A percentile compares a stretch with the other conserved stretches of the same genome.
Conservation (phyloP, 1,140 invertebrate genomes). For the Drosophila sp. region DNA sequence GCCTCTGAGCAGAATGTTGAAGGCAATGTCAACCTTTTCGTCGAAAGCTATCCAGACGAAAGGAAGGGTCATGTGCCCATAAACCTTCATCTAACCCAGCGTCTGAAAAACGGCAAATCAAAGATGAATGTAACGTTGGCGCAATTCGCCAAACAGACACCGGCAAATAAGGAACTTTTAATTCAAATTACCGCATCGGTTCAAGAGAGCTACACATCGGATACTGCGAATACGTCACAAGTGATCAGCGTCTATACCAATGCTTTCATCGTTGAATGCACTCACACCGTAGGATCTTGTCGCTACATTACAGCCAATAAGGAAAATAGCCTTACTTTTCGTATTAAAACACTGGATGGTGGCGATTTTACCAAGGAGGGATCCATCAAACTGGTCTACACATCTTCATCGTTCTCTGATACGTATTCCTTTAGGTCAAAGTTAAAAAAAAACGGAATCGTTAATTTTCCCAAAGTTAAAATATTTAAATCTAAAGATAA, state of each 20-base stretch:
- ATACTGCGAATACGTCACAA: not conserved
- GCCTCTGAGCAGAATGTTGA: not conserved
- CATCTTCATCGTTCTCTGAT: not conserved
- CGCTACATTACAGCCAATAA: not conserved
- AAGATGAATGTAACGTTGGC: not conserved
- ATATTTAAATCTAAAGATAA: not conserved
- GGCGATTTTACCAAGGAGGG: not conserved
- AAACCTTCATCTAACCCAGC: not conserved
- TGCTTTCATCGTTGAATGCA: not conserved
- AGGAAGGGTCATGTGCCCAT: not conserved
- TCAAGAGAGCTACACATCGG: not conserved
- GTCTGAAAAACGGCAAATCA: not conserved
- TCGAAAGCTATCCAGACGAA: not conserved
- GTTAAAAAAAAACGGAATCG: not conserved
- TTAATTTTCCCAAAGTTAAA: conserved; percentile 11
- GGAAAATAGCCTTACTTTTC: not conserved
- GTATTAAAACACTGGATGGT: conserved; percentile 2
- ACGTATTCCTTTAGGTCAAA: not conserved
- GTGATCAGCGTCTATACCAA: not conserved
- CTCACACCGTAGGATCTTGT: not conserved
- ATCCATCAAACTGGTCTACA: not conserved
- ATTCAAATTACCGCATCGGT: not conserved
- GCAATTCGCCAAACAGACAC: not conserved
- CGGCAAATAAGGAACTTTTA: not conserved
- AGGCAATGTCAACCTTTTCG: not conserved